These are phyloP conservation scores for Pseudococcus longispinus DNA, from an alignment of 2,888 invertebrate species.

Conservation along the genomic window DNA sequence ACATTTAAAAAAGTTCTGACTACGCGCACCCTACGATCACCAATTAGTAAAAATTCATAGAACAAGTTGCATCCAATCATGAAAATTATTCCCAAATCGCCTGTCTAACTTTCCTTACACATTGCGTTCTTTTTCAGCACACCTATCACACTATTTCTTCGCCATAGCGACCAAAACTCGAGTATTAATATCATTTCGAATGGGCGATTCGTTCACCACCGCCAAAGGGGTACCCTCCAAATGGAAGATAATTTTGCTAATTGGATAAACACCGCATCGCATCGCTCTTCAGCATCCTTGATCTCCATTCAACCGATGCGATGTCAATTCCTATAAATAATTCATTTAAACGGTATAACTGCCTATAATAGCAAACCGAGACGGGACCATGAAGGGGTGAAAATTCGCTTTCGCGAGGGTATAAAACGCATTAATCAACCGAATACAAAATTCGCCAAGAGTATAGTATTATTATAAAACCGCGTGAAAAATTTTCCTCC, in stretches of 20 bases:
- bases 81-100: no score
- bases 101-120: no score
- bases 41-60: no score
- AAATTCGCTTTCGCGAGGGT: not conserved
- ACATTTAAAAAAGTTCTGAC: no score
- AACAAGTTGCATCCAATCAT: no score
- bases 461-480: not conserved
- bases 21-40: no score
- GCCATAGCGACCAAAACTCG: not conserved
- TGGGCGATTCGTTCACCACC: not conserved
- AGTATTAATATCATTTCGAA: not conserved
- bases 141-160: no score
- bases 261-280: slow-evolving; percentile 2
- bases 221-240: not conserved
- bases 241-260: slow-evolving; percentile 17
- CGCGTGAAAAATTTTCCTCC: not conserved
- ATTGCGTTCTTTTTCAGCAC: no score
- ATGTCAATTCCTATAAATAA: slow-evolving; percentile 24
- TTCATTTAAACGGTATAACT: slow-evolving; percentile 12
- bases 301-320: slow-evolving; percentile 19
- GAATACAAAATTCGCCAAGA: not conserved
- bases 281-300: not conserved
- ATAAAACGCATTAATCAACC: not conserved
- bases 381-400: not conserved
- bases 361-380: not conserved